Base-by-base conservation (phyloP, 2,888 invertebrate species). In the Spodoptera littoralis region DNA sequence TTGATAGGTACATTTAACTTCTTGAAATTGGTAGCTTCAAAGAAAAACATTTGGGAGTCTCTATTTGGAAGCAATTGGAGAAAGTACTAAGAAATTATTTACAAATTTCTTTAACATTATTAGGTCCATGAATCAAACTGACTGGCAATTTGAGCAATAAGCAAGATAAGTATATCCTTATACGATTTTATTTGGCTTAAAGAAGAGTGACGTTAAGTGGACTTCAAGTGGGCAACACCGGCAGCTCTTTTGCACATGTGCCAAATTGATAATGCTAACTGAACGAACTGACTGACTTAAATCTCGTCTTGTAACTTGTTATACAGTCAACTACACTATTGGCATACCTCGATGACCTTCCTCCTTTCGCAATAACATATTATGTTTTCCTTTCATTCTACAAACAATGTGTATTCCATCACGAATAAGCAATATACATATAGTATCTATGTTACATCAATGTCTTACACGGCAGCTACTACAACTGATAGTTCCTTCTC, bases 141-240 rank as follows among this genome's bases (percentile, higher is more conserved):
- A 60, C 60, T 71, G 55, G 30, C 44, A 54, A 71, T 60, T 57
- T 48, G 56, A 51, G 56, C 48, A 57, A 54, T 71, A 57, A 70
- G 71, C 18, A 41, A 54, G 70, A 65, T 70, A 70, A 60, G 60
- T 52, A 60, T 56, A 60, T 70, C 73, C 70, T 73, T 56, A 60
- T 70, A 69, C 57, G 63, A 68, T 73, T 63, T 63, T 73, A 68
- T 72, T 73, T 58, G 68, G 18, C 57, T 73, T 72, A 72, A 72
- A 57, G 57, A 72, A 60, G 73, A 72, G 50, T 72, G 71, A 68
- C 71, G 68, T 46, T 68, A 72, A 72, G 68, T 72, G 72, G 73
- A 55, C 30, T 9, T 67, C 55, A 67, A 71, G 58, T 70, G 70
- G 69, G 44, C 55, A 68, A 50, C 12, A 57, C 42, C 48, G 50